Base-by-base conservation (phyloP, 2,113 vertebrate genomes). In the Muntiacus muntjak region DNA sequence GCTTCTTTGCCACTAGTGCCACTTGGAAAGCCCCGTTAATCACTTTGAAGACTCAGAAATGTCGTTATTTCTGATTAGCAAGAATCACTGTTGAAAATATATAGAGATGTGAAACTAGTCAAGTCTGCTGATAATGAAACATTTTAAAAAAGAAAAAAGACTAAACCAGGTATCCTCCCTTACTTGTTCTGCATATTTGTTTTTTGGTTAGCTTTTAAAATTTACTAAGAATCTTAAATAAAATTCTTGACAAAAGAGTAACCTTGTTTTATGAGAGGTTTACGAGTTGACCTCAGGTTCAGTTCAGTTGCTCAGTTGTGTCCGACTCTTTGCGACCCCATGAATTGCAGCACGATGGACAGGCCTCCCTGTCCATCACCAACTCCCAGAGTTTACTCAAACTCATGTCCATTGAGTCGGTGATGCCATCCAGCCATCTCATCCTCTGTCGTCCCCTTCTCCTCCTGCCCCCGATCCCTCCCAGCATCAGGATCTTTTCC, bases 41-140 rank as follows among this genome's bases (percentile, higher is more conserved):
- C 47, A 87, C 28, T 95, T 97, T 89, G 55, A 90, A 96, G 67
- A 81, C 54, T 92, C 92, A 92, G 62, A 81, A 90, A 45, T 95
- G n/a, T 58, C n/a, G 10, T 96, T 91, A 55, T 62, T 97, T 88
- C 85, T 96, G 19, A 21, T 91, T 84, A 95, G 55, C 40, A 54
- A 87, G 60, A 55, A 82, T 82, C 17, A 50, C 36, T 89, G n/a
- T 93, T 89, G 79, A 94, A 74, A 91, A 92, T 81, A 33, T 45
- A 26, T 55, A 28, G 23, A 55, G 36, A n/a, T 78, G 2, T 47
- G 45, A 94, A 90, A 26, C 94, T 62, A 33, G 6, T 40, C 19
- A 47, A 74, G n/a, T 55, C 13, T 54, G 25, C 36, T 92, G 45
- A 81, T 91, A 54, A 64, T 4, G 30, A 71, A 71, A 25, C 47